phyloP scores from a whole-genome alignment of 2,888 invertebrate species.

The Alentia gelatinosa region DNA sequence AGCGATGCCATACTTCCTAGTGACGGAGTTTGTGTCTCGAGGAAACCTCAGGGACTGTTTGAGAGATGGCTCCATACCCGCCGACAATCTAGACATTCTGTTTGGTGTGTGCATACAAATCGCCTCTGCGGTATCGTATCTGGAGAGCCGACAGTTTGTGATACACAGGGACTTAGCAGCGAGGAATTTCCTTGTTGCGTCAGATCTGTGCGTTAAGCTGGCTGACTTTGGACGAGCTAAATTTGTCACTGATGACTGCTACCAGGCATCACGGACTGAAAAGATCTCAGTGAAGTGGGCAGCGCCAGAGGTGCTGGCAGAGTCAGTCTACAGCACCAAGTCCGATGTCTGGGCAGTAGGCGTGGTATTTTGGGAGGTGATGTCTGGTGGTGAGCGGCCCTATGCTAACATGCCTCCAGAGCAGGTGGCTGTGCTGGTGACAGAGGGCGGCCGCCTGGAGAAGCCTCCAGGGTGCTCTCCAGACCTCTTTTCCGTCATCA shows the following conservation, averaged over 20 bases:
- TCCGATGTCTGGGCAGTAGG: constrained; percentile 68
- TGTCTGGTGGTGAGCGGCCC: constrained; percentile 65
- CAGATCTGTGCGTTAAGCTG: constrained; percentile 65
- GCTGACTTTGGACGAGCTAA: constrained; percentile 66
- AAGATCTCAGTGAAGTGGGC: constrained; percentile 66
- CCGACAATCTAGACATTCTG: constrained; percentile 64
- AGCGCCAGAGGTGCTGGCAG: constrained; percentile 66
- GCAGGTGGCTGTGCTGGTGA: constrained; percentile 64
- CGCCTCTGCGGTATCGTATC: constrained; percentile 63
- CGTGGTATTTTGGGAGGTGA: constrained; percentile 67
- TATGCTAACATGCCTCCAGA: constrained; percentile 63
- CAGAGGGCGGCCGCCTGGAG: constrained; percentile 65
- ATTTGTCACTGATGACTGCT: constrained; percentile 66
- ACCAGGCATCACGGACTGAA: constrained; percentile 63
- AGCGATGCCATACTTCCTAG: constrained; percentile 65
- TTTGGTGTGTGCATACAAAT: constrained; percentile 67
- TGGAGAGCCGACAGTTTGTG: constrained; percentile 65
- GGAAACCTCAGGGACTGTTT: constrained; percentile 66
- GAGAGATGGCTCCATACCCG: constrained; percentile 55
- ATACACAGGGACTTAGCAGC: constrained; percentile 66
- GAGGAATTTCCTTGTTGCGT: constrained; percentile 64
- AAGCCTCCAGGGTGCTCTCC: constrained; percentile 64
- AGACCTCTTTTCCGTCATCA: constrained; percentile 65
- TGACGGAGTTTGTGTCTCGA: constrained; percentile 63
- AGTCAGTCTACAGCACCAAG: constrained; percentile 66